phyloP scores from a whole-genome alignment of 2,888 invertebrate species.

The Lacanobia wlatinum region DNA sequence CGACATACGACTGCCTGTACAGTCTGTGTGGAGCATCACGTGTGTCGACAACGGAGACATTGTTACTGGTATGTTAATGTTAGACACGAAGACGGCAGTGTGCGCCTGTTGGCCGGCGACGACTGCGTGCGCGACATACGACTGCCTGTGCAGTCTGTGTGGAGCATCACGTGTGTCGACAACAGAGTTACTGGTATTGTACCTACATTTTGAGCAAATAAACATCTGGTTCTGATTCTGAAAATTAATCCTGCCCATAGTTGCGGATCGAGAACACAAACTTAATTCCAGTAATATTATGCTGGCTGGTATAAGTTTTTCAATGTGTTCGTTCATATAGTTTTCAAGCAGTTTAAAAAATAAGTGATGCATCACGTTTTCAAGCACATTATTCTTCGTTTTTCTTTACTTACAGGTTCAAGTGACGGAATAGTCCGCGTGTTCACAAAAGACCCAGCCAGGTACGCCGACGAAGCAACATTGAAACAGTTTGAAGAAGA shows the following conservation, averaged over 20 bases:
- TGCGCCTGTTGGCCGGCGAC: slow-evolving; percentile 94
- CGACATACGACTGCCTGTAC: slow-evolving; percentile 94
- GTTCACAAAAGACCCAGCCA: slow-evolving; percentile 93
- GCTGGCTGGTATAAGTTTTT: too few relatives aligned
- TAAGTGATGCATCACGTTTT: too few relatives aligned
- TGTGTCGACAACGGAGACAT: slow-evolving; percentile 97
- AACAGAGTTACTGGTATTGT: slow-evolving; percentile 97
- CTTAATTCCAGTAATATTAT: too few relatives aligned
- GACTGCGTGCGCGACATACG: slow-evolving; percentile 92
- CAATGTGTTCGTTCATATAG: too few relatives aligned
- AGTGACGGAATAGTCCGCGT: slow-evolving; percentile 97
- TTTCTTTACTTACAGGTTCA: slow-evolving; percentile 75
- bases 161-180: slow-evolving; percentile 94
- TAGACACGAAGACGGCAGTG: slow-evolving; percentile 94
- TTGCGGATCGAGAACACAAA: too few relatives aligned
- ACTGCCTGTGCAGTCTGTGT: slow-evolving; percentile 97
- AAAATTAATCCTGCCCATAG: too few relatives aligned
- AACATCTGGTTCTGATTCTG: too few relatives aligned
- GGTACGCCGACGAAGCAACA: slow-evolving; percentile 92
- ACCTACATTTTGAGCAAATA: too few relatives aligned
- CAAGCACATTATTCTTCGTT: too few relatives aligned
- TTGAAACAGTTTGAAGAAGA: slow-evolving; percentile 93
- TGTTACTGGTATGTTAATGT: slow-evolving; percentile 92
- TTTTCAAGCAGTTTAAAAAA: too few relatives aligned
- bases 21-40: slow-evolving; percentile 97